Base-by-base conservation (phyloP, 2,888 invertebrate species). In the Corbicula japonica region DNA sequence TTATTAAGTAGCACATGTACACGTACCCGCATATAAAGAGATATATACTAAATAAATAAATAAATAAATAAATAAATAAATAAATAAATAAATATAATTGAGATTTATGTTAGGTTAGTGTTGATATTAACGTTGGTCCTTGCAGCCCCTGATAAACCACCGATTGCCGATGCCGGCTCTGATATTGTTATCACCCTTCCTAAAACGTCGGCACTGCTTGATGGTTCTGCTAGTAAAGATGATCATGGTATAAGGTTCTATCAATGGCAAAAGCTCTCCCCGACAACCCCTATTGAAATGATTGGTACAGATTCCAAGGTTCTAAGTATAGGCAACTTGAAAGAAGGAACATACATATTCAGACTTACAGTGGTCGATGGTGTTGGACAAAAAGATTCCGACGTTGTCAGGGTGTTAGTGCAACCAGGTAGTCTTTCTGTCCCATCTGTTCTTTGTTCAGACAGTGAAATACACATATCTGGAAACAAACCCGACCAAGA, bases 201-300 rank as follows among this genome's bases (percentile, higher is more conserved):
- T 1, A 28, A 21, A 21, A 32, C 26, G 12, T 3, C n/a, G 18
- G 76, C 44, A 0, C 44, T 34, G 18, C 26, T 76, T 18, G 32
- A 70, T 32, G 80, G 73, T 0, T 54, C 44, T 15, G 26, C 28
- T 2, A 80, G 80, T 54, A 56, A 48, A 4, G 80, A 80, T 26
- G 81, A 77, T 60, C 52, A 52, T 18, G 76, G 74, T 50, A 81
- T 81, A 8, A 46, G 66, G 1, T 50, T 58, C 41, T 81, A 74
- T 46, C 30, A 26, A 2, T 81, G 81, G 81, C 41, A 60, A 6
- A 56, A 70, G n/a, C 10, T 60, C 2, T 48, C 78, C 28, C 58
- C 71, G 1, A 44, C 23, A 2, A 35, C 35, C n/a, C 44, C 21
- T 12, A 32, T 75, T 2, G 62, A 30, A 12, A 72, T 76, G 48